Conservation (phyloP, 2,113 vertebrate genomes). For the Prietella phreatophila region DNA sequence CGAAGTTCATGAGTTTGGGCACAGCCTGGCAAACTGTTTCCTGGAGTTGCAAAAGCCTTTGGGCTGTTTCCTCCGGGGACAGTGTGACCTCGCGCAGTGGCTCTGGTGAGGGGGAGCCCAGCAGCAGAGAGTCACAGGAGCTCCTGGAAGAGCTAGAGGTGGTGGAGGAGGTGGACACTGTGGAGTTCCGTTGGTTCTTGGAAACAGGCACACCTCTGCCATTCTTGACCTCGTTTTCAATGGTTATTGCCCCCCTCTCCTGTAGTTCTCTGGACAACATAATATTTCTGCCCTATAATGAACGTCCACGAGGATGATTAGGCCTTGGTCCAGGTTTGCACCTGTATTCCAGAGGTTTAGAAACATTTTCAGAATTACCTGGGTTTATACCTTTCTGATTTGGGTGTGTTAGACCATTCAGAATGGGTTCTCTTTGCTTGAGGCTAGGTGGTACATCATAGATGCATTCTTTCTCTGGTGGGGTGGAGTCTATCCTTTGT, state of each 20-base stretch:
- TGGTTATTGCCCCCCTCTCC: slow-evolving; percentile 33
- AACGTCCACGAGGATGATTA: slow-evolving; percentile 68
- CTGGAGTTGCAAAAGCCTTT: slow-evolving; percentile 75
- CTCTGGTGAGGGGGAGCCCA: slow-evolving; percentile 70
- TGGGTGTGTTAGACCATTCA: slow-evolving; percentile 57
- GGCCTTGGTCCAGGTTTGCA: slow-evolving; percentile 64
- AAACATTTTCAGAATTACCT: slow-evolving; percentile 50
- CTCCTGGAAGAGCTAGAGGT: slow-evolving; percentile 68
- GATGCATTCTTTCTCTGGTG: slow-evolving; percentile 40
- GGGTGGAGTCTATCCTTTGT: slow-evolving; percentile 36
- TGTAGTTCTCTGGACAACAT: slow-evolving; percentile 20
- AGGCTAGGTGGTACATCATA: slow-evolving; percentile 61
- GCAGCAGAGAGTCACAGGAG: slow-evolving; percentile 71
- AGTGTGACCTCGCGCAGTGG: slow-evolving; percentile 69
- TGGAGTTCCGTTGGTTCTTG: slow-evolving; percentile 76
- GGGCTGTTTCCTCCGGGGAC: slow-evolving; percentile 74
- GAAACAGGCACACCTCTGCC: slow-evolving; percentile 47
- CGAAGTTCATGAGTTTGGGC: slow-evolving; percentile 83
- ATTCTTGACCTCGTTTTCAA: slow-evolving; percentile 33
- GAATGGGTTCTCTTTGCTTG: slow-evolving; percentile 39
- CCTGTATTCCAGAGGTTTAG: slow-evolving; percentile 62
- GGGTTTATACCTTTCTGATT: slow-evolving; percentile 23
- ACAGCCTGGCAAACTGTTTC: slow-evolving; percentile 74
- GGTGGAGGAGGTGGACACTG: slow-evolving; percentile 72
- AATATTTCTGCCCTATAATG: slow-evolving; percentile 51